Base-by-base conservation (phyloP, 2,797 vertebrate species). In the Botia kubotai region DNA sequence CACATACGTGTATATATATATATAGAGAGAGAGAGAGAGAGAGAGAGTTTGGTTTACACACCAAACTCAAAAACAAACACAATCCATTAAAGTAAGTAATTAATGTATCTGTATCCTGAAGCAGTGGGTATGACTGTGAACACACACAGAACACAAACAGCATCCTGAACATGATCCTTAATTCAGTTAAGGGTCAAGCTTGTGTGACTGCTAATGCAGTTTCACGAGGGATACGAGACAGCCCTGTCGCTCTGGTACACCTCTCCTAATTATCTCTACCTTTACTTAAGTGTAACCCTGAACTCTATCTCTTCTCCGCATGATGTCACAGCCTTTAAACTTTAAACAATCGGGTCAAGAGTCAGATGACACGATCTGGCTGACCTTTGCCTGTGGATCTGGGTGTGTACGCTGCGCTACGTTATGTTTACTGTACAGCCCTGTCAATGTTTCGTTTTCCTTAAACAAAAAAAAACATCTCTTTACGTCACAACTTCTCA, bases 281-380 rank as follows among this genome's bases (percentile, higher is more conserved):
- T 17, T 46, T 66, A 46, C 60, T 50, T 33, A 46, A 79, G 21
- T 66, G 33, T 57, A 72, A 67, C 43, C 69, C 19, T 43, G 33
- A 65, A 53, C 6, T 14, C 48, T 19, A 14, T 29, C 36, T 80
- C 21, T 67, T 74, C 74, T 71, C 53, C 33, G 3, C 16, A 4
- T 0, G 36, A 52, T 68, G 78, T 80, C 46, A 13, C 46, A 72
- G 58, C 16, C 21, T 57, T 80, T 80, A 74, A 80, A 80, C 60
- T 74, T 80, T 74, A 80, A 80, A 73, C 71, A 73, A 58, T 74
- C 23, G 14, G 36, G 21, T 74, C 52, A 67, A 66, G 78, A 67
- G 60, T 80, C 33, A 23, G 2, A 57, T 74, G 50, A 68, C 48
- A 13, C 58, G 62, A 50, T 74, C 29, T 55, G 21, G 26, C 48